Conservation (phyloP, 2,797 vertebrate species). For the Heliangelus exortis region DNA sequence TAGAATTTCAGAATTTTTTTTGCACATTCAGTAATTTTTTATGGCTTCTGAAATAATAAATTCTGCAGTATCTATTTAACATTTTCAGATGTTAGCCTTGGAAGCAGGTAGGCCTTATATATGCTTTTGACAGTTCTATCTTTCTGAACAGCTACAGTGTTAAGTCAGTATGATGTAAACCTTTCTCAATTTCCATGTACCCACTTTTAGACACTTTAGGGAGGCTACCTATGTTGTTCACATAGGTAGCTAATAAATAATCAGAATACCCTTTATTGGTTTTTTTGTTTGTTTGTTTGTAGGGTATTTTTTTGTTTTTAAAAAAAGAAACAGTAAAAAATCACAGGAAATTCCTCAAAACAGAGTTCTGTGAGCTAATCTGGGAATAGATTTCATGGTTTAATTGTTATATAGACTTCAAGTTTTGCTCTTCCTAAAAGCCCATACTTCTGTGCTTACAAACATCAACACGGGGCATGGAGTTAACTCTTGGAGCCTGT, state of each 20-base stretch:
- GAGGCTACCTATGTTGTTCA: neutral
- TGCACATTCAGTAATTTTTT: accelerated
- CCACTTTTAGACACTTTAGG: neutral
- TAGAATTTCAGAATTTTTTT: neutral
- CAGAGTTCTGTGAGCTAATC: neutral
- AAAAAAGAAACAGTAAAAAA: neutral
- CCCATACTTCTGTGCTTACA: neutral
- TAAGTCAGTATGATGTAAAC: neutral
- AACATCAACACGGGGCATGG: neutral
- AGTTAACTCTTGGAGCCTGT: neutral
- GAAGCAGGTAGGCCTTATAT: neutral
- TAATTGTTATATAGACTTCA: neutral
- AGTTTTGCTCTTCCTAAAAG: neutral
- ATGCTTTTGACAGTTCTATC: neutral
- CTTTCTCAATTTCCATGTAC: accelerated
- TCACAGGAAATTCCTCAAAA: neutral
- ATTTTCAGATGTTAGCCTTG: neutral
- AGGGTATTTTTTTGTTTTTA: neutral
- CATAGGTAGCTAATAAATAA: neutral
- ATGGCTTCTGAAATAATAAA: neutral
- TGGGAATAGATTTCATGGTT: neutral
- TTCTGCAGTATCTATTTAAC: neutral
- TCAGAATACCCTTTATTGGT: neutral
- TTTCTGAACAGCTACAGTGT: neutral
- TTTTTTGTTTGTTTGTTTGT: too few species aligned